Base-by-base conservation (phyloP, 2,797 vertebrate genomes). In the Manis pentadactyla region DNA sequence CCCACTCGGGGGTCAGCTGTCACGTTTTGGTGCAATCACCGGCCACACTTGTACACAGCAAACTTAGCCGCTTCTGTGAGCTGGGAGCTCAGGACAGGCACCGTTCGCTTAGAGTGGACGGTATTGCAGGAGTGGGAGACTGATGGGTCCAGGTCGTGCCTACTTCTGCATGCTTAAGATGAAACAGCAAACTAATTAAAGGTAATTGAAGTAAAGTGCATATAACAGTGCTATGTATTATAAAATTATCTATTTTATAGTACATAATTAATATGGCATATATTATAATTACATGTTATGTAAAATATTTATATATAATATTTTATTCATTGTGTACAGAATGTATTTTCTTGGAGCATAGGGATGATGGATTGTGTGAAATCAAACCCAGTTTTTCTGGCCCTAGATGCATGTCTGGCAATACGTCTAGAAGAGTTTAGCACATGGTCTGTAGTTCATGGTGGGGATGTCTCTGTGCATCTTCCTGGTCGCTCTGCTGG, bases 401-500 rank as follows among this genome's bases (percentile, higher is more conserved):
- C 89, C 90, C 93, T 61, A 71, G 37, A 95, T 90, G 39, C 79
- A 55, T n/a, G 57, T 57, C 75, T 95, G 88, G 86, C 92, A 97
- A 92, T 95, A 82, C 53, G 94, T 89, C 78, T 92, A 59, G 61
- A 90, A 81, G 94, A 95, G 93, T 90, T 95, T 68, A 95, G 78
- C 61, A n/a, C 81, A 75, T 31, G 61, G 91, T 81, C 92, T 93
- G 78, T 66, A 93, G 89, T 77, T 66, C 75, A 93, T 94, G 96
- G 94, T 90, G 91, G 96, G 94, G 91, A 96, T 61, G 61, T 71
- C 94, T 87, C 88, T 92, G 78, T 78, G 39, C 8, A 85, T 55
- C 77, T 96, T 96, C 77, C 85, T 95, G 96, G 97, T 96, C 97
- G 93, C 96, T 93, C 63, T 61, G 73, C 31, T 61, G 88, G 87